Evolutionary conservation across 2,113 vertebrate species (phyloP).

Genomic region (Tor tambroides): DNA sequence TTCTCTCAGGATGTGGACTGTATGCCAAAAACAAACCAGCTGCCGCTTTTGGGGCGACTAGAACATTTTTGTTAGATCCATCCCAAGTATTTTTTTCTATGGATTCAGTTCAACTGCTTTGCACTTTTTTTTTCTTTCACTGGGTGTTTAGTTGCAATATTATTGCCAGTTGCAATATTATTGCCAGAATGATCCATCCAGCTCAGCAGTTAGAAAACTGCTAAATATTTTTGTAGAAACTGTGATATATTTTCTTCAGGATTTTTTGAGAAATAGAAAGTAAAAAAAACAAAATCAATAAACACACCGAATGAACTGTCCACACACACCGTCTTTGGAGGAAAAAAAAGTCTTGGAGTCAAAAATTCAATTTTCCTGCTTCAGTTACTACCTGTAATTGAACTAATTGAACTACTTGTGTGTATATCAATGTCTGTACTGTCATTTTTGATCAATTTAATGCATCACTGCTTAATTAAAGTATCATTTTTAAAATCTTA

Average conservation of each 20-base stretch:
- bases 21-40: conserved; percentile 19
- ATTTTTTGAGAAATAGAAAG: background rate
- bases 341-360: too few relatives aligned
- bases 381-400: too few relatives aligned
- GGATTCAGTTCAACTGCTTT: background rate
- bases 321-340: too few relatives aligned
- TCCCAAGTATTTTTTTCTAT: background rate
- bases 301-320: too few relatives aligned
- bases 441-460: too few relatives aligned
- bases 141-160: background rate
- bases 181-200: background rate
- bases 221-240: background rate
- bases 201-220: background rate
- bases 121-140: background rate
- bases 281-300: too few relatives aligned
- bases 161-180: too few relatives aligned
- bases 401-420: too few relatives aligned
- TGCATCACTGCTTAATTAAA: too few relatives aligned
- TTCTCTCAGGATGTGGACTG: background rate
- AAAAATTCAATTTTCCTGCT: too few relatives aligned
- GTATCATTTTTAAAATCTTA: too few relatives aligned
- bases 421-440: too few relatives aligned
- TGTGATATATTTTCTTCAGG: background rate
- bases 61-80: background rate
- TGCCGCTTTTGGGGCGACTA: background rate